phyloP scores from a whole-genome alignment of 2,113 vertebrate genomes.

The mouse (Mus musculus) region GRCm39 chrX:165337501-165338000 shows the following conservation, averaged over 20 bases:
- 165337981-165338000: constrained; percentile 59
- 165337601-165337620: not conserved
- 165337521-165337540: not conserved
- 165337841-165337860: constrained; percentile 23
- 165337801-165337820: constrained; percentile 56
- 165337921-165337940: constrained; percentile 47
- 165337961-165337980: constrained; percentile 55
- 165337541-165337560: constrained; percentile 29
- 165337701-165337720: not conserved
- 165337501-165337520: constrained; percentile 29
- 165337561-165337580: not conserved
- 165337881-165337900: constrained; percentile 60
- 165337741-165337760: not conserved
- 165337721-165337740: not conserved
- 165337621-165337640: not conserved
- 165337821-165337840: constrained; percentile 58
- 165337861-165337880: constrained; percentile 29
- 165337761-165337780: not conserved
- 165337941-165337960: constrained; percentile 54
- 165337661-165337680: not conserved
- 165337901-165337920: constrained; percentile 73
- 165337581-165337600: not conserved
- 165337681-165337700: not conserved
- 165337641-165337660: not conserved
- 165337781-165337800: constrained; percentile 42